Base-by-base conservation (phyloP, 2,113 vertebrate species). In the Podarcis raffonei region DNA sequence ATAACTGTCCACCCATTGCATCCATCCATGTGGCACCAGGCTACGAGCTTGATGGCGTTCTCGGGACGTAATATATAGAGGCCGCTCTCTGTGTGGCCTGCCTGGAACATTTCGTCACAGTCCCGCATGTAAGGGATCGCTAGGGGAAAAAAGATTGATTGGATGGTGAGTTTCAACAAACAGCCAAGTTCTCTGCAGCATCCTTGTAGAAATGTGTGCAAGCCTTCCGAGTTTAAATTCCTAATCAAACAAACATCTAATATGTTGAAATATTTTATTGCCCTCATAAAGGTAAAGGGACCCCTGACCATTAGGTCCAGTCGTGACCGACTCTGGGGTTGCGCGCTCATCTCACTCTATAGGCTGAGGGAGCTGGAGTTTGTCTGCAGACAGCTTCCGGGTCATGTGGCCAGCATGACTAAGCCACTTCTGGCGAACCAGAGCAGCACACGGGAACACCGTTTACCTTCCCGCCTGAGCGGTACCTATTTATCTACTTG, bases 41-140 rank as follows among this genome's bases (percentile, higher is more conserved):
- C 91, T 48, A 93, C 82, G 30, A 94, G 77, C 8, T 88, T 27
- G 68, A 80, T 57, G 25, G 32, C 87, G 1, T 69, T 75, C 77
- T 92, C 81, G 48, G 89, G 87, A 9, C 76, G 20, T 80, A 86
- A 84, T 27, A 86, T 32, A 12, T 92, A 92, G 42, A 95, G 27
- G 0, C 76, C 91, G 3, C 15, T 91, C 0, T 65, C 80, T 42
- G 32, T 89, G 65, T 86, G 80, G n/a, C 66, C 81, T 87, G 84
- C n/a, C 2, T 93, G 77, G 65, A 92, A 87, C 57, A 90, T 35
- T 91, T 93, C 87, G 48, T 87, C 80, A 80, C 89, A 90, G 86
- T 91, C 84, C 68, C 32, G 82, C 62, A 84, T 83, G 62, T 82
- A 93, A 71, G 71, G 88, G 22, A 85, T 13, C 23, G 78, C 78